Evolutionary conservation across 2,113 vertebrate species (phyloP).

Genomic region (Castor canadensis): DNA sequence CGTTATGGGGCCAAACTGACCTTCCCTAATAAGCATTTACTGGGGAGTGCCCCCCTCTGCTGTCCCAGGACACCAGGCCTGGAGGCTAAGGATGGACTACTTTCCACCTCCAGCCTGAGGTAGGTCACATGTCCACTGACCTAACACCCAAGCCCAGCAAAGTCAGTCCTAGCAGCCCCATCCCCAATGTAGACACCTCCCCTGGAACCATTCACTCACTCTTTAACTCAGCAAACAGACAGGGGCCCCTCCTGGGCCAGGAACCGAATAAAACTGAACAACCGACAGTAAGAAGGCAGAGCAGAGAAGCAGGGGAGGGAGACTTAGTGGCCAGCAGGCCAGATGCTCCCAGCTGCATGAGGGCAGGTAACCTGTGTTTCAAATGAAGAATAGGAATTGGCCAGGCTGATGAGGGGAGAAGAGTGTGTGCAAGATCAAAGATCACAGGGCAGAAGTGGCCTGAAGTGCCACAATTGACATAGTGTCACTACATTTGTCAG

Average conservation of each 20-base stretch:
- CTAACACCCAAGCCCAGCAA: neutral
- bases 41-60: too few species aligned
- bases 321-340: neutral
- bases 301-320: neutral
- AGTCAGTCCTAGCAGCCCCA: neutral
- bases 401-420: neutral
- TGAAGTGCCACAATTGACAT: too few species aligned
- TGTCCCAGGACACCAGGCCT: neutral
- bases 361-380: neutral
- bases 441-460: too few species aligned
- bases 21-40: neutral
- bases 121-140: rapidly evolving
- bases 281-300: neutral
- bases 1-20: too few species aligned
- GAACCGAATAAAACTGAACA: neutral
- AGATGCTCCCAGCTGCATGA: neutral
- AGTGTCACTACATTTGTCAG: neutral
- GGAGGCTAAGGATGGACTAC: neutral
- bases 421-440: rapidly evolving
- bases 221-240: neutral
- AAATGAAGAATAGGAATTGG: neutral
- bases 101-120: neutral
- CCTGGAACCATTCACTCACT: neutral
- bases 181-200: rapidly evolving
- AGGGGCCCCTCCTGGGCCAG: neutral